Evolutionary conservation across 2,888 invertebrate genomes (phyloP).

Genomic region (Girardia tigrina): DNA sequence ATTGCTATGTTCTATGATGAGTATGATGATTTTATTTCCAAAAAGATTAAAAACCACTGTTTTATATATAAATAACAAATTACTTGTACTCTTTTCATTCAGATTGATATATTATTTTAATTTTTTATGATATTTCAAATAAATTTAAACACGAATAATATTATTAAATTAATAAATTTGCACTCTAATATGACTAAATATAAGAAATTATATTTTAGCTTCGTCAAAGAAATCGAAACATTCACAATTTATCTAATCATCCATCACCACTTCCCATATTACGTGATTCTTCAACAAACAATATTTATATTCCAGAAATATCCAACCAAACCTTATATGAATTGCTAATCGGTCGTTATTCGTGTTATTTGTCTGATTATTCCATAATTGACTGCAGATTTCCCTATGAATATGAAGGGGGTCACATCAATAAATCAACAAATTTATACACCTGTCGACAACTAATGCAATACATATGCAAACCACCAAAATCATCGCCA

Average conservation of each 20-base stretch:
- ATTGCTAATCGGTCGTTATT: constrained; percentile 17
- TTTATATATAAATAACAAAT: no score
- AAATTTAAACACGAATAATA: no score
- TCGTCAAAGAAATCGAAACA: neutral
- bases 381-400: constrained; percentile 29
- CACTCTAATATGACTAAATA: no score
- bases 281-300: neutral
- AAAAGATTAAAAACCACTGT: no score
- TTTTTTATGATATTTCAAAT: no score
- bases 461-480: constrained; percentile 10
- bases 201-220: no score
- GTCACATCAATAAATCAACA: constrained; percentile 1
- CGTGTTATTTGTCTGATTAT: constrained; percentile 15
- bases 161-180: no score
- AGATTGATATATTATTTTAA: no score
- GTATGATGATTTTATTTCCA: no score
- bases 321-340: constrained; percentile 24
- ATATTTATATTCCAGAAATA: neutral
- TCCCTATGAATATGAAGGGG: constrained; percentile 32
- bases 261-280: neutral
- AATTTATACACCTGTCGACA: constrained; percentile 28
- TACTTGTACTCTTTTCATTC: no score
- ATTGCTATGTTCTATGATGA: no score
- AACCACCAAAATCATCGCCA: neutral
- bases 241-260: neutral